Evolutionary conservation across 2,888 invertebrate species (phyloP).

Genomic region (Dusona sp.): DNA sequence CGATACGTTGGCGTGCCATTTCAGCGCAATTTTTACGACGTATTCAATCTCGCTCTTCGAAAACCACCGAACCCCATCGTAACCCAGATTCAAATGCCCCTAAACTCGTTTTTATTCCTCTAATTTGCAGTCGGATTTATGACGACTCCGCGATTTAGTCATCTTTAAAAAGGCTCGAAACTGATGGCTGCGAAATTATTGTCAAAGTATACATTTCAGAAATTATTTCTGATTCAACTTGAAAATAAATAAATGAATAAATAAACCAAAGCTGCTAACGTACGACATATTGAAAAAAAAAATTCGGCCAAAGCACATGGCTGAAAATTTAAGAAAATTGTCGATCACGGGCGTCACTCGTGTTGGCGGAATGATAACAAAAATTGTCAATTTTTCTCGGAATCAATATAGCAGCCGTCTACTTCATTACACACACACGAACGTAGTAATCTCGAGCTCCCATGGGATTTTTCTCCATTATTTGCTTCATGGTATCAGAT

Average conservation of each 20-base stretch:
- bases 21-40: conserved; percentile 61
- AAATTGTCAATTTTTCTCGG: background rate
- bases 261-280: background rate
- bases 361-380: background rate
- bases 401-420: background rate
- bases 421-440: background rate
- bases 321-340: background rate
- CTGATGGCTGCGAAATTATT: background rate
- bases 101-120: background rate
- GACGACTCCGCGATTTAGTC: too few relatives aligned
- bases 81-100: conserved; percentile 22
- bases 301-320: background rate
- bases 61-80: background rate
- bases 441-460: conserved; percentile 1
- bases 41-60: conserved; percentile 29
- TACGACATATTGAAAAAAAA: background rate
- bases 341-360: background rate
- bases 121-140: background rate
- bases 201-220: background rate
- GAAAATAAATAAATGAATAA: background rate
- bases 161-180: background rate
- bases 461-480: background rate
- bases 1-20: conserved; percentile 46
- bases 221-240: too few relatives aligned
- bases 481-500: conserved; percentile 24